Percentiles rank a stretch among this genome's conserved stretches.
phyloP scores from a whole-genome alignment of 2,113 vertebrate genomes.

The Atlantisia rogersi region DNA sequence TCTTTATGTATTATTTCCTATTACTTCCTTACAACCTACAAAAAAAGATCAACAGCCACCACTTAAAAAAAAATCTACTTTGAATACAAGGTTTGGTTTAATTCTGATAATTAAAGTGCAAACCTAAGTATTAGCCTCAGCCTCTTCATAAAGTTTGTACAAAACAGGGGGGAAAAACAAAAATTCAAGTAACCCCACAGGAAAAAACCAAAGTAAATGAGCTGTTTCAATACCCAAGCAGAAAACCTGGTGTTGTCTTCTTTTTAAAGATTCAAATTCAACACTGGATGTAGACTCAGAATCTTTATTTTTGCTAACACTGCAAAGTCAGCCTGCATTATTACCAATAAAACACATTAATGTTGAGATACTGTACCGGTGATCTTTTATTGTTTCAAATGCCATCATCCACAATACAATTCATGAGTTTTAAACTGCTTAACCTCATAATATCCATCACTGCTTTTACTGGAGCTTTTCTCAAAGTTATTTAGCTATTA shows the following conservation, averaged over 20 bases:
- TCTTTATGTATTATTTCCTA: slow-evolving; percentile 64
- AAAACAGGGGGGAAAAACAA: background rate
- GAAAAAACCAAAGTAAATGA: background rate
- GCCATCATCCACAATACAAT: slow-evolving; percentile 75
- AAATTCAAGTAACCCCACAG: slow-evolving; percentile 60
- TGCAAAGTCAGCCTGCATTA: slow-evolving; percentile 47
- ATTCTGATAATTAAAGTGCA: slow-evolving; percentile 76
- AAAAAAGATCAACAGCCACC: slow-evolving; percentile 55
- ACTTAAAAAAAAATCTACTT: slow-evolving; percentile 41
- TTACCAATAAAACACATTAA: slow-evolving; percentile 71
- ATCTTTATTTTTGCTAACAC: slow-evolving; percentile 54
- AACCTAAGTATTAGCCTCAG: slow-evolving; percentile 72
- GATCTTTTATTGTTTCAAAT: slow-evolving; percentile 73
- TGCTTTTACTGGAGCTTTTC: slow-evolving; percentile 75
- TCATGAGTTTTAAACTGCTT: slow-evolving; percentile 58
- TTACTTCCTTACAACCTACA: slow-evolving; percentile 62
- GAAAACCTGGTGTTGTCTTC: slow-evolving; percentile 49
- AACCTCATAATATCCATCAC: slow-evolving; percentile 72
- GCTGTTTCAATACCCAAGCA: slow-evolving; percentile 50
- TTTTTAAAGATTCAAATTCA: slow-evolving; percentile 66
- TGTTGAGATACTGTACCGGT: slow-evolving; percentile 44
- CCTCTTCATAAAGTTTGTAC: slow-evolving; percentile 59
- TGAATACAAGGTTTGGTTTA: slow-evolving; percentile 69
- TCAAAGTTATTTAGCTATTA: slow-evolving; percentile 71
- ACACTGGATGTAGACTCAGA: slow-evolving; percentile 67